phyloP scores from a whole-genome alignment of 2,113 vertebrate genomes.

The Caranx melampygus region DNA sequence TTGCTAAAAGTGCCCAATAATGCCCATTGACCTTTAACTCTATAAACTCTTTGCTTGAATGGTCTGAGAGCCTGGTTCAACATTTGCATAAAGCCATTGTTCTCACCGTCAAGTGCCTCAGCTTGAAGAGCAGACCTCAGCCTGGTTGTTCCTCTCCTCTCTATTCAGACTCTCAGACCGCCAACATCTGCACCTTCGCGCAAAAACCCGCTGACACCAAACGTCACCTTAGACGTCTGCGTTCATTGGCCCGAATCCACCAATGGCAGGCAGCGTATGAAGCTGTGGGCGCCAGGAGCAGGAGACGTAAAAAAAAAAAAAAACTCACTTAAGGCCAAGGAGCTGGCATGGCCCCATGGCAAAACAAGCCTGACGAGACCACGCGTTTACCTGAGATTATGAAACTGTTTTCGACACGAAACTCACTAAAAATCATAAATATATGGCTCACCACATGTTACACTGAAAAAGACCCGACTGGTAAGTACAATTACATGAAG shows the following conservation, averaged over 20 bases:
- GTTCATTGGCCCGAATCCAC: constrained; percentile 70
- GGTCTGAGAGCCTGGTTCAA: constrained; percentile 23
- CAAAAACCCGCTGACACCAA: constrained; percentile 61
- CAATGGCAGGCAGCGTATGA: constrained; percentile 39
- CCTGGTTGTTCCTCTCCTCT: constrained; percentile 8
- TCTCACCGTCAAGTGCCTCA: constrained; percentile 70
- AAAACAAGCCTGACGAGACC: background rate
- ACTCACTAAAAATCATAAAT: background rate
- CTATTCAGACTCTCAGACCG: constrained; percentile 45
- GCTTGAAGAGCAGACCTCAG: background rate
- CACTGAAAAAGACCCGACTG: no score
- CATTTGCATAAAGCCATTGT: constrained; percentile 46
- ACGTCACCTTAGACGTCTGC: constrained; percentile 50
- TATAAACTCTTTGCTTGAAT: background rate
- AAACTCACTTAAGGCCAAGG: background rate
- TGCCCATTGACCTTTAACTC: background rate
- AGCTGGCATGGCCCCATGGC: background rate
- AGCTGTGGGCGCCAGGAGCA: constrained; percentile 18
- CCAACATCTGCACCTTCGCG: constrained; percentile 72
- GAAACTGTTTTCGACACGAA: background rate
- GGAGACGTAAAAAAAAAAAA: background rate
- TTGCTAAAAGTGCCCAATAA: background rate
- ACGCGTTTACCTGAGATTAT: background rate
- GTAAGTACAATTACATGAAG: no score
- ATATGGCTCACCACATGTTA: no score